Base-by-base conservation (phyloP, 2,888 invertebrate genomes). In the Agonopterix arenella region DNA sequence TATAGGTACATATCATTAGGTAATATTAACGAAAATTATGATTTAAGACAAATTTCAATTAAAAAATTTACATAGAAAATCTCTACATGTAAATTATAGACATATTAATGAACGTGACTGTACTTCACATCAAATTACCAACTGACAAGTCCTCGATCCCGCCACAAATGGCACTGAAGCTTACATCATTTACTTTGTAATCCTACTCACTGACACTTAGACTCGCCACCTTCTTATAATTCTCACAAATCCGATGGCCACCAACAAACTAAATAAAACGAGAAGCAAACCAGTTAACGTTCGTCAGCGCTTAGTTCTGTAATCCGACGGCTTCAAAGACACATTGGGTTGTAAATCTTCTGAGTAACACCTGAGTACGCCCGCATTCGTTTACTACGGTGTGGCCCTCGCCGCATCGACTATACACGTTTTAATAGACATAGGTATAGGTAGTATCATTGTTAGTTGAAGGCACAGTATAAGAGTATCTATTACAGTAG, bases 201-300 rank as follows among this genome's bases (percentile, higher is more conserved):
- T 44, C 44, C 18, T 7, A 40, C 44, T n/a, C 44, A 10, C 40
- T n/a, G 28, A 28, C 28, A 28, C 28, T 28, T 28, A 28, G 28
- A 28, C 28, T 28, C 5, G 28, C 28, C 28, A 28, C 28, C 28
- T 28, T 28, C 28, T 28, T 28, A 28, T 28, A 28, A 28, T 28
- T 28, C 28, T 7, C 28, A 28, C 28, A 42, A 11, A 42, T 11
- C 44, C 11, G 43, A 18, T 44, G 44, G 44, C 46, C 46, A 46
- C 46, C 46, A 11, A 18, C 38, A 38, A 37, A 13, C 5, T 38
- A 36, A 13, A 45, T 36, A 45, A 36, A 45, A 45, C 45, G 28
- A 45, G 36, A 4, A 45, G 11, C 2, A 38, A 47, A 47, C 47
- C 11, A 47, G 47, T 47, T 47, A 47, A n/a, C 47, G 38, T 18